Percentiles rank a stretch among this genome's conserved stretches.
phyloP scores from a whole-genome alignment of 1,140 invertebrate genomes.

The Drosophila fuyamai region DNA sequence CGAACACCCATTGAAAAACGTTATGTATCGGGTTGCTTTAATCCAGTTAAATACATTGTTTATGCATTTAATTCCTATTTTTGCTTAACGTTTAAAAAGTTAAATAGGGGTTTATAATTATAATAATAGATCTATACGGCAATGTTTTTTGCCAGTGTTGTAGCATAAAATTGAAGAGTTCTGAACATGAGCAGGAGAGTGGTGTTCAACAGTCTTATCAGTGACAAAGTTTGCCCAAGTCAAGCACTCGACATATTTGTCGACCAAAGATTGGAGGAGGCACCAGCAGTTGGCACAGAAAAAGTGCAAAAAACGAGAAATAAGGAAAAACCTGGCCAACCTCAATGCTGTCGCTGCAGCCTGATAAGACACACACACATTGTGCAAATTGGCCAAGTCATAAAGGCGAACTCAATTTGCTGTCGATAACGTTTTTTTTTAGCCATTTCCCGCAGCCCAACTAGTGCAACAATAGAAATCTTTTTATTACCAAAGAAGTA shows the following conservation, averaged over 20 bases:
- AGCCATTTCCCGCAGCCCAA: slow-evolving; percentile 18
- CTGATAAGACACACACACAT: slow-evolving; percentile 43
- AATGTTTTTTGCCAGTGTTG: slow-evolving; percentile 16
- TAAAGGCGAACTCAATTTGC: slow-evolving; percentile 64
- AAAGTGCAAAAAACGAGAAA: slow-evolving; percentile 39
- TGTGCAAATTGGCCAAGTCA: slow-evolving; percentile 49
- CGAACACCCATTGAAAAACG: no score
- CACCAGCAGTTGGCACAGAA: slow-evolving; percentile 8
- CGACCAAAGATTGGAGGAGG: slow-evolving; percentile 43
- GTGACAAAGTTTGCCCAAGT: slow-evolving; percentile 76
- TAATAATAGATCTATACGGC: no score
- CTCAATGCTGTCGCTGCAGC: slow-evolving; percentile 37
- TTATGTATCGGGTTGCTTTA: no score
- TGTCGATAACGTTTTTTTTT: slow-evolving; percentile 66
- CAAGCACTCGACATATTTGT: slow-evolving; percentile 55
- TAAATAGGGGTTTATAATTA: no score
- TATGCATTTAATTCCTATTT: no score
- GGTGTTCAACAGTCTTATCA: slow-evolving; percentile 56
- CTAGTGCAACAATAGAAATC: slow-evolving; percentile 56
- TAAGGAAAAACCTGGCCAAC: slow-evolving; percentile 53
- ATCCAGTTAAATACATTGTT: no score
- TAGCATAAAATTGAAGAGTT: slow-evolving; percentile 48
- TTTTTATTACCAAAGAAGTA: slow-evolving; percentile 60
- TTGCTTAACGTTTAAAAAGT: no score
- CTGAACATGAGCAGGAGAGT: slow-evolving; percentile 25